These are phyloP conservation scores for Brienomyrus brachyistius DNA, from an alignment of 2,113 vertebrate species.

Conservation along the genomic window DNA sequence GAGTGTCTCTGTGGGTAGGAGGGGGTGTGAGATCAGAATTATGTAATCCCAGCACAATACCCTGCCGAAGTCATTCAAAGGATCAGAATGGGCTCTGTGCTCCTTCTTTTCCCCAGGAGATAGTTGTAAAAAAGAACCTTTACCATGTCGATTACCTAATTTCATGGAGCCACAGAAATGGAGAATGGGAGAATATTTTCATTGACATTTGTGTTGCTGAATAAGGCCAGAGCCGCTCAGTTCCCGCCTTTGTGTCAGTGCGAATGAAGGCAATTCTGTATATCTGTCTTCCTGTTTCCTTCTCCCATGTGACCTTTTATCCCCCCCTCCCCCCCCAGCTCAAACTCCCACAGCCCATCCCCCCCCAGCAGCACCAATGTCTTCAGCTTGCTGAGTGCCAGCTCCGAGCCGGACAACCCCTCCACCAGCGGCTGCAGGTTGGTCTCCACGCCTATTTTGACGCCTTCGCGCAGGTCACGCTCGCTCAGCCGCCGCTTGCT, in stretches of 20 bases:
- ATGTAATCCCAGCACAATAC: neutral
- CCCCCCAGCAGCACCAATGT: constrained; percentile 54
- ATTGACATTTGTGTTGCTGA: neutral
- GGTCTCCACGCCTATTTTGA: constrained; percentile 11
- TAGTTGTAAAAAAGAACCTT: neutral
- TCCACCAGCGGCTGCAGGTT: constrained; percentile 69
- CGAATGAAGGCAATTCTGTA: neutral
- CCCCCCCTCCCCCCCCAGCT: neutral
- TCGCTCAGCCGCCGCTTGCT: neutral
- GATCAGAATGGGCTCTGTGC: neutral
- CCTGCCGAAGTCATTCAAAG: neutral
- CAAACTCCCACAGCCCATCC: constrained; percentile 29
- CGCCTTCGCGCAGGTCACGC: neutral
- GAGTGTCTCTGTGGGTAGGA: neutral
- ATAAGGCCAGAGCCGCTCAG: neutral
- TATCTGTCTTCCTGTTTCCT: neutral
- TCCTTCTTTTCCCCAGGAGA: neutral
- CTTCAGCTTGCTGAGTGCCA: constrained; percentile 59
- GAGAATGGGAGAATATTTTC: neutral
- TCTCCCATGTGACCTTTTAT: neutral
- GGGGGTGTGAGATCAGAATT: neutral
- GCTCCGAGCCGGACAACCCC: constrained; percentile 58
- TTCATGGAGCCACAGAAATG: neutral
- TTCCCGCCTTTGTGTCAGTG: neutral
- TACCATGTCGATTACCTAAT: neutral